Conservation (phyloP, 1,140 invertebrate species). For the Cotesia vestalis region DNA sequence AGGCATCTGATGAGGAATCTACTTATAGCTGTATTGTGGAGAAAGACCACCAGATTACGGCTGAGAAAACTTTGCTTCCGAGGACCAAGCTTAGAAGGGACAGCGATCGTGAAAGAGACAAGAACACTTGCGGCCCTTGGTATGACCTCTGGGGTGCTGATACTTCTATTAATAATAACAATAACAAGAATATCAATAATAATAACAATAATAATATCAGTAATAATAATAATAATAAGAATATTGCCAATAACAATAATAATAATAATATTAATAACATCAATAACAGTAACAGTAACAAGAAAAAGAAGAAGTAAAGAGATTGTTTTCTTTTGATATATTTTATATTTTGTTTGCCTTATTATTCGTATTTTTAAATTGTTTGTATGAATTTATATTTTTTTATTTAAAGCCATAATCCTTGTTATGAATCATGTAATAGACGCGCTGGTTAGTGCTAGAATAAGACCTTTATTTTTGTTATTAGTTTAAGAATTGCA, state of each 20-base stretch:
- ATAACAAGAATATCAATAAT: conserved; percentile 48
- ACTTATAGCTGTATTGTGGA: conserved; percentile 70
- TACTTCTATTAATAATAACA: conserved; percentile 65
- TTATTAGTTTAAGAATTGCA: not conserved
- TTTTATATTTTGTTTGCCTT: too few species aligned
- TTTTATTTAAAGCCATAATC: conserved; percentile 21
- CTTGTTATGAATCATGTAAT: too few species aligned
- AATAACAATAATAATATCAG: conserved; percentile 28
- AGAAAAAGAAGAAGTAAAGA: conserved; percentile 14
- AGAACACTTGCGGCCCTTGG: conserved; percentile 85
- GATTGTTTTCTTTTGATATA: too few species aligned
- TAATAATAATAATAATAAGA: not conserved
- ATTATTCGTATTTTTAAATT: too few species aligned
- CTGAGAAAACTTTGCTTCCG: conserved; percentile 72
- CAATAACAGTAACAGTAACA: not conserved
- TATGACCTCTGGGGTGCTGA: conserved; percentile 84
- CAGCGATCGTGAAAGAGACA: conserved; percentile 60
- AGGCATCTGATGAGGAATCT: conserved; percentile 71
- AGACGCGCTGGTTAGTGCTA: too few species aligned
- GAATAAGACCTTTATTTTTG: conserved; percentile 12
- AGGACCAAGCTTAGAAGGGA: conserved; percentile 74
- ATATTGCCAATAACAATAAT: conserved; percentile 66
- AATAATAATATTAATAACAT: conserved; percentile 45
- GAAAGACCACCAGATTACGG: conserved; percentile 59
- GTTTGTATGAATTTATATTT: conserved; percentile 26